Evolutionary conservation across 2,113 vertebrate genomes (phyloP), one percentile per base, ranked within the genome.

Genomic region (Pandion haliaetus): DNA sequence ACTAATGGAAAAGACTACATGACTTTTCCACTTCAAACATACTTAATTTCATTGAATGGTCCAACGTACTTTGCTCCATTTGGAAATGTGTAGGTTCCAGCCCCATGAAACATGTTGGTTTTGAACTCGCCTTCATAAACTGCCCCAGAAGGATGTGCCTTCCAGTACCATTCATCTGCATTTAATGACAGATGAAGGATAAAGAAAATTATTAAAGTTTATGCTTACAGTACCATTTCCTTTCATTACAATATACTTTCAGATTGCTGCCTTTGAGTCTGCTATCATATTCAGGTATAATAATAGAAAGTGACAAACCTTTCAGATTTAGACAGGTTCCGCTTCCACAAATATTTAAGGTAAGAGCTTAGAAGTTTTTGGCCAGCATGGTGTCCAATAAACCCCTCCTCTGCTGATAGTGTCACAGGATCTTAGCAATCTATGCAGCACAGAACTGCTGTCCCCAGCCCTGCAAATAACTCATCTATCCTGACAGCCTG

Each of bases 111-210:
- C 98, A 97, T 98, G 93, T 98, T 99, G 95, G 99, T 98, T 94
- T 98, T 98, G 95, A 99, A 99, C 57, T 99, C 94, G 50, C 99
- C 99, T 98, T 99, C 97, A 94, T 99, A 99, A 44, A 96, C 80
- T 10, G 98, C 98, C 80, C 99, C 98, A 42, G 99, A 99, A 62
- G 98, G 98, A 97, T 98, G 97, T 34, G 94, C 87, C 92, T 98
- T 86, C 99, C 99, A 73, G 71, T 96, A 63, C 99, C 99, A 67
- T 99, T 98, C 98, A 99, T 99, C 98, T 99, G 93, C 80, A 69
- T 59, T 76, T 63, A 79, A 80, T 34, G 77, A 50, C 86, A 92
- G 45, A 84, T 62, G 86, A 77, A 58, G 81, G 87, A 69, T 34
- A 36, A 69, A 76, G 38, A 36, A 96, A 63, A n/a, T 82, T 6